Conservation (phyloP, 2,888 invertebrate genomes). For the Kuschelorhynchus macadamiae region DNA sequence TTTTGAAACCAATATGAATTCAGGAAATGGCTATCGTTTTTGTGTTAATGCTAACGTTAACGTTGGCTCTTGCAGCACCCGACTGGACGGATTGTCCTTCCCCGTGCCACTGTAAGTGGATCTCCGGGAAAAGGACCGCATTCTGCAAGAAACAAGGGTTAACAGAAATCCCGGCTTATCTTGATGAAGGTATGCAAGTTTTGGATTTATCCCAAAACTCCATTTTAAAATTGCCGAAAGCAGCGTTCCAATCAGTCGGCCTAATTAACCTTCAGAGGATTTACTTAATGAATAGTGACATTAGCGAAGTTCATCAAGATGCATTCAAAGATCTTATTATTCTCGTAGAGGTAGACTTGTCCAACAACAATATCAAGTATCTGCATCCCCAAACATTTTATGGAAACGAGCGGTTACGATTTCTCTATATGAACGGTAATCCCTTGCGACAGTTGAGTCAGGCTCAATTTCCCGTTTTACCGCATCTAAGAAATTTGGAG, state of each 20-base stretch:
- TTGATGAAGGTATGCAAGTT: conserved; percentile 86
- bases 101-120: conserved; percentile 93
- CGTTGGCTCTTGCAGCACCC: conserved; percentile 71
- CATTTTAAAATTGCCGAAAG: conserved; percentile 81
- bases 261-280: conserved; percentile 88
- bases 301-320: conserved; percentile 83
- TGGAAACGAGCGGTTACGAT: conserved; percentile 86
- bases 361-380: conserved; percentile 82
- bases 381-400: conserved; percentile 85
- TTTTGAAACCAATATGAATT: conserved; percentile 38
- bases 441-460: conserved; percentile 80
- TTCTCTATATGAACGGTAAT: conserved; percentile 86
- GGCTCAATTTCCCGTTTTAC: conserved; percentile 86
- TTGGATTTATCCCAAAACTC: conserved; percentile 87
- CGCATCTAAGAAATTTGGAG: conserved; percentile 85
- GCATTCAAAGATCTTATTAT: conserved; percentile 91
- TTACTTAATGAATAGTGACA: conserved; percentile 82
- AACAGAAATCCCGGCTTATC: conserved; percentile 80
- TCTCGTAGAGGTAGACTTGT: conserved; percentile 88
- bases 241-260: conserved; percentile 84
- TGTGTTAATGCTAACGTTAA: conserved; percentile 65
- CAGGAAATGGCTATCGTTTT: conserved; percentile 65
- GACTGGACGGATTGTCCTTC: conserved; percentile 93
- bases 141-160: conserved; percentile 87
- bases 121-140: conserved; percentile 91